These are phyloP conservation scores for Nomada hirtipes DNA, from an alignment of 2,888 invertebrate species.

Conservation along the genomic window DNA sequence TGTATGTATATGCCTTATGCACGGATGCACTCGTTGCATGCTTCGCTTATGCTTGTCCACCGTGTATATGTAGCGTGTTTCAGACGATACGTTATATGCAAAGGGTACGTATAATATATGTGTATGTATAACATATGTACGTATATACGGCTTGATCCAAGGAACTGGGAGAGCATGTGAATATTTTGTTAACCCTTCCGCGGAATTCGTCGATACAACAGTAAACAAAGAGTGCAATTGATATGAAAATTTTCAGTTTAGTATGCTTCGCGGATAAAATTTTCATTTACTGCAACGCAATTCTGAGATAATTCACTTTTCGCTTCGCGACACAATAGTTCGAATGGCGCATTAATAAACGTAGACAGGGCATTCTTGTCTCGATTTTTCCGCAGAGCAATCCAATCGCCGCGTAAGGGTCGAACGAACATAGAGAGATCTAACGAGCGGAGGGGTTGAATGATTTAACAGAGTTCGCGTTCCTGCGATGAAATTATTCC, in stretches of 20 bases:
- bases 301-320: no score
- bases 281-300: no score
- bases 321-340: no score
- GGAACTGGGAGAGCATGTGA: neutral
- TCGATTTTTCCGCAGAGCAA: no score
- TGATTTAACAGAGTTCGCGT: no score
- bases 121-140: neutral
- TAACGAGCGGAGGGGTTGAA: no score
- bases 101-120: constrained; percentile 30
- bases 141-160: neutral
- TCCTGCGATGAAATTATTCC: no score
- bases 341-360: no score
- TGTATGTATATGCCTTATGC: constrained; percentile 65
- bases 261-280: neutral
- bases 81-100: constrained; percentile 37
- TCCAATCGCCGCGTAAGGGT: no score
- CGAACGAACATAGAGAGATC: no score
- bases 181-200: no score
- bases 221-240: neutral
- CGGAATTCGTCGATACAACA: neutral
- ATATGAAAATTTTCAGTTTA: neutral
- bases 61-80: constrained; percentile 63
- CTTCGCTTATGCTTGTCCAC: constrained; percentile 71
- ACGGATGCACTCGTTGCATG: constrained; percentile 79
- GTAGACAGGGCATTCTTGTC: no score